Base-by-base conservation (phyloP, 2,888 invertebrate species). In the Colletes collaris region DNA sequence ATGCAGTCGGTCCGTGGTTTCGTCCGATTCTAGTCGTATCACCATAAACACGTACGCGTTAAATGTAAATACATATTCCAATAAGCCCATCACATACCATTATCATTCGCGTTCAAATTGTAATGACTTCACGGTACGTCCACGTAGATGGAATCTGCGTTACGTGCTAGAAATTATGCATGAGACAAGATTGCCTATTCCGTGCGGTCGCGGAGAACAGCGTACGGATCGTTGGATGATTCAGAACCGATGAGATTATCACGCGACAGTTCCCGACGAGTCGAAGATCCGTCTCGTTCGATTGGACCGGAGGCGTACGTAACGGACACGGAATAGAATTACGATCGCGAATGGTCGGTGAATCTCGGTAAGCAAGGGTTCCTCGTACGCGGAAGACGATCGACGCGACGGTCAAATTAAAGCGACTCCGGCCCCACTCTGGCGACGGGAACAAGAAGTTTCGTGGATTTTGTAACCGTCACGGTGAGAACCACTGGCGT, bases 311-410 rank as follows among this genome's bases (percentile, higher is more conserved):
- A 40, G 4, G 40, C 7, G 40, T 40, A 7, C 40, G 3, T 40
- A 40, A 7, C 40, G 40, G 0, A 6, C 40, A 7, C 40, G 7
- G 40, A 40, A 6, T 7, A 7, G 69, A 74, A 66, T 80, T 69
- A 40, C 52, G 74, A 74, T 78, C 68, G 78, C 66, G 49, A 63
- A 46, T 19, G 56, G 37, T 79, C 72, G 60, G 72, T 71, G 52
- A 77, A 79, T 37, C n/a, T n/a, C 27, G 37, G 11, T 40, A 53
- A 46, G 40, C 44, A 66, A 52, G 66, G 70, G 70, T 55, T 35
- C 74, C 56, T 59, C 8, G 65, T 53, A 83, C 37, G 65, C 80
- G 84, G 80, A 85, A 85, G 82, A 85, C 79, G 69, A 73, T 50
- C 67, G 70, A 27, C 16, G 16, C 16, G 16, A 16, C 16, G 16